Evolutionary conservation across 2,888 invertebrate genomes (phyloP), one percentile per base, ranked within the genome.

Genomic region (Megalurothrips usitatus): DNA sequence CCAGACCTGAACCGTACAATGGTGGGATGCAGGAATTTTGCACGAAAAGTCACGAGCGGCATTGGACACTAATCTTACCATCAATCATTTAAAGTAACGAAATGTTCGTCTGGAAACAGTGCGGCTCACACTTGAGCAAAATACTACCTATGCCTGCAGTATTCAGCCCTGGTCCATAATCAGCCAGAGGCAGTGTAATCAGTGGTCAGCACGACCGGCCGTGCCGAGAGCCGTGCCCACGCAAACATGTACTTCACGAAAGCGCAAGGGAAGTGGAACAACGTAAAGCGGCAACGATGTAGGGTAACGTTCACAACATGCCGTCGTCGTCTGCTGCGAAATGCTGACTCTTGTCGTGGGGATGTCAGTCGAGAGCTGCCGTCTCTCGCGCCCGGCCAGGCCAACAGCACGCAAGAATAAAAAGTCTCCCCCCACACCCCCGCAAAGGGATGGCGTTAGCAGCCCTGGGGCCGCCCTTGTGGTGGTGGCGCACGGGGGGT

Each of bases 91-190:
- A 26, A 75, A 68, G 26, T n/a, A 23, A 4, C 68, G 34, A 26
- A 75, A 75, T 75, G 68, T 75, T 75, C 68, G 68, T 75, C 68
- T 75, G 68, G 68, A 26, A 75, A 75, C 68, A 75, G 68, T 75
- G 68, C 68, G 68, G 68, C 68, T 75, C 68, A 12, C 34, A 12
- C 12, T 26, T 75, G 26, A 26, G 68, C 68, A 23, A 75, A 9
- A 17, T 58, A 58, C 8, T 14, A 6, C 17, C 14, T 17, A 58
- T 14, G n/a, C 26, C 9, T 26, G 68, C 26, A 68, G 58, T 26
- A 23, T 75, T 75, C 68, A 75, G 68, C 68, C 26, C 68, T 75
- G 68, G 68, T 75, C 68, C 68, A 75, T 26, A 23, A 11, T 68
- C 68, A 68, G 68, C 68, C 68, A 75, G 68, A 26, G 68, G 68